These are phyloP conservation scores for Corticium candelabrum DNA, from an alignment of 37 sponge, comb jelly and placozoan species.

Conservation along the genomic window DNA sequence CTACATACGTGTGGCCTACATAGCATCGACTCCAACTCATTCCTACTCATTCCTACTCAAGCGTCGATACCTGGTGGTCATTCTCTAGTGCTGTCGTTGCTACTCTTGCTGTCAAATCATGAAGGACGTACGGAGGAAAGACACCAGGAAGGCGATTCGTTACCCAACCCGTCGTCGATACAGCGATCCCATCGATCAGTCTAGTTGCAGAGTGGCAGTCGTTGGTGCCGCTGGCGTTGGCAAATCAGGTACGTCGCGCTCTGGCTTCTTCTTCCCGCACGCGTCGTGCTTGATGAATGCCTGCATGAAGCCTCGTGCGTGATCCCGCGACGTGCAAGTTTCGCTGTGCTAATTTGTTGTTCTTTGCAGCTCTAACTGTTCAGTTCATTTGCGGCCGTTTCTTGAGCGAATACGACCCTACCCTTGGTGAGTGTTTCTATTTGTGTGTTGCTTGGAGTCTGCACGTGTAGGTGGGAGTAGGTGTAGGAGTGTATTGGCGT, in stretches of 20 bases:
- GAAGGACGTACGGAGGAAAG: not conserved
- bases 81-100: not conserved
- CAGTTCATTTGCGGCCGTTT: not conserved
- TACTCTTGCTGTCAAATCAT: not conserved
- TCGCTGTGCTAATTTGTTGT: too few relatives aligned
- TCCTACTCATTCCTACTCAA: too few relatives aligned
- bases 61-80: not conserved
- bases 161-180: not conserved
- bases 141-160: too few relatives aligned
- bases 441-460: too few relatives aligned
- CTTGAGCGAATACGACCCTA: constrained; percentile 13
- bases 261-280: not conserved
- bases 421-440: too few relatives aligned
- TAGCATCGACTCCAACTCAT: too few relatives aligned
- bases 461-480: too few relatives aligned
- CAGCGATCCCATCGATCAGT: not conserved
- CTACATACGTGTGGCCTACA: too few relatives aligned
- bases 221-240: constrained; percentile 52
- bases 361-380: constrained; percentile 3
- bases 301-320: too few relatives aligned
- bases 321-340: too few relatives aligned
- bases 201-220: not conserved
- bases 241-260: constrained; percentile 35
- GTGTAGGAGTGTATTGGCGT: too few relatives aligned
- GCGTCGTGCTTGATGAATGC: not conserved